Conservation (phyloP, 2,113 vertebrate species). For the Aplodontia rufa region DNA sequence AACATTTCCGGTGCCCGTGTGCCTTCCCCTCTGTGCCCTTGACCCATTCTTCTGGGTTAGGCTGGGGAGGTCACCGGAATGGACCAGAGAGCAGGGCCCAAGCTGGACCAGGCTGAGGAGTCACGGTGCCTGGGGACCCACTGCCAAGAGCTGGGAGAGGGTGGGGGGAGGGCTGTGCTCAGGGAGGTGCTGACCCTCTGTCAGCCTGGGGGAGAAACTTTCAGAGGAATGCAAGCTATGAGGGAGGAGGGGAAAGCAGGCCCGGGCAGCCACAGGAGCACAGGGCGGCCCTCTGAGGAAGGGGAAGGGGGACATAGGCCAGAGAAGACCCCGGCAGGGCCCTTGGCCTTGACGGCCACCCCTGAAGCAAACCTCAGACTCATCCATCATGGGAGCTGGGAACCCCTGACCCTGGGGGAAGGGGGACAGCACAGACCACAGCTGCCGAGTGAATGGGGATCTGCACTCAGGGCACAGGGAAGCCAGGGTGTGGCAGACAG, state of each 20-base stretch:
- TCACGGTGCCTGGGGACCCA: not conserved
- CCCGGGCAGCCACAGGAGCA: slow-evolving; percentile 31
- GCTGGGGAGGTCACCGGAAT: not conserved
- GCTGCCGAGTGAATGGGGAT: not conserved
- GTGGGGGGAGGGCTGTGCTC: not conserved
- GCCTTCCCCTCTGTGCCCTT: not conserved
- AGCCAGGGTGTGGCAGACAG: not conserved
- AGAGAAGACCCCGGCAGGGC: slow-evolving; percentile 40
- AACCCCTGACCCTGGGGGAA: not conserved
- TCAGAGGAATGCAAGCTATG: slow-evolving; percentile 76
- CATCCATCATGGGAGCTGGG: not conserved
- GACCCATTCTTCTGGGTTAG: not conserved
- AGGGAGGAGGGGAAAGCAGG: slow-evolving; percentile 69
- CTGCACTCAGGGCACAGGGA: not conserved
- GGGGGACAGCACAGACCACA: not conserved
- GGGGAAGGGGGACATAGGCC: not conserved
- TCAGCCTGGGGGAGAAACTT: slow-evolving; percentile 61
- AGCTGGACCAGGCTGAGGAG: not conserved
- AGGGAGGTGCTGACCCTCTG: not conserved
- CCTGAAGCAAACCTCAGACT: not conserved
- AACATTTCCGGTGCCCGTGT: not conserved
- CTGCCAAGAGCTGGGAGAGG: not conserved
- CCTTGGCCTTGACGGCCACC: slow-evolving; percentile 25
- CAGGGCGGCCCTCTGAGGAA: not conserved
- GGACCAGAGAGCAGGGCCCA: not conserved